Conservation (phyloP, 2,113 vertebrate genomes). For the Phoenicopterus ruber region DNA sequence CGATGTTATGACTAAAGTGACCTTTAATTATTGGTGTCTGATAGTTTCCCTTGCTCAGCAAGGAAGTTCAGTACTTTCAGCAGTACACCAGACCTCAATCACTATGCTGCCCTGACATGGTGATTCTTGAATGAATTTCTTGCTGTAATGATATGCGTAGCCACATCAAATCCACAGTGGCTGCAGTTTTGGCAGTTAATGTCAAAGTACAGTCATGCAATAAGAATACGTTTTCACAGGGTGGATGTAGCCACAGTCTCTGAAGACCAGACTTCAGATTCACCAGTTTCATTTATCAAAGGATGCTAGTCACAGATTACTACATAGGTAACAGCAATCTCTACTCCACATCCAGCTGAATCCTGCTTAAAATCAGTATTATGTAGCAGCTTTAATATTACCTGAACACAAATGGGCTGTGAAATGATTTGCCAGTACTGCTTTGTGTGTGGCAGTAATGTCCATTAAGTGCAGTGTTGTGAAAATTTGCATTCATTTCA, state of each 20-base stretch:
- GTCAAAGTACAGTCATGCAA: neutral
- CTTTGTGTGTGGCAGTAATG: neutral
- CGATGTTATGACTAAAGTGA: neutral
- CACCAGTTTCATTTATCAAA: neutral
- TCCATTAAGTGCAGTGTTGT: neutral
- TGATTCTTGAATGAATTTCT: neutral
- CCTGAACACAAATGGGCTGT: neutral
- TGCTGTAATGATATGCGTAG: neutral
- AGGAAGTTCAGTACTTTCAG: neutral
- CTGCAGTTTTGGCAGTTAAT: neutral
- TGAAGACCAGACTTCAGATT: neutral
- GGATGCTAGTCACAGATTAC: neutral
- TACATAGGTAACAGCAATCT: neutral
- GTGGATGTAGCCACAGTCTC: neutral
- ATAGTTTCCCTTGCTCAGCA: neutral
- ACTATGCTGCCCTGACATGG: neutral
- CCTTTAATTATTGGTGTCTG: neutral
- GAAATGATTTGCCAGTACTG: neutral
- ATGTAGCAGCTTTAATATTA: neutral
- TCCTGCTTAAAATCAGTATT: neutral
- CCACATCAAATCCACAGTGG: neutral
- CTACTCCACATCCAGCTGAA: neutral
- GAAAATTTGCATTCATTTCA: slow-evolving; percentile 6
- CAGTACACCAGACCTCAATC: neutral
- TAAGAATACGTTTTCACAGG: neutral